Evolutionary conservation across 2,113 vertebrate genomes (phyloP).

Genomic region (Vombatus ursinus): DNA sequence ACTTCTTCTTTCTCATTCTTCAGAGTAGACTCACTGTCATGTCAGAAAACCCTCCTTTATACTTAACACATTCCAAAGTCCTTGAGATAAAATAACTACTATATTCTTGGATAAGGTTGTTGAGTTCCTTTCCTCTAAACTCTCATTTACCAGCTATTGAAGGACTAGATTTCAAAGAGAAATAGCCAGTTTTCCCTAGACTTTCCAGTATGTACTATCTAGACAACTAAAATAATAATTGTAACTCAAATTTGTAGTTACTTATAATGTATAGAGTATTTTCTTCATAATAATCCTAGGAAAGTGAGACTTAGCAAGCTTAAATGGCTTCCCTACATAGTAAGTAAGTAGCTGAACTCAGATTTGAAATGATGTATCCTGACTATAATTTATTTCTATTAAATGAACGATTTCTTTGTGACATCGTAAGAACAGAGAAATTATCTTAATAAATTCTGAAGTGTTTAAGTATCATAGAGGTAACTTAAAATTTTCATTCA

Average conservation of each 20-base stretch:
- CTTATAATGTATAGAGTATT: not conserved
- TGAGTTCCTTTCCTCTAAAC: slow-evolving; percentile 32
- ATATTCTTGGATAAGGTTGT: slow-evolving; percentile 53
- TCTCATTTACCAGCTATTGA: not conserved
- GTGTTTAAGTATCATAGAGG: not conserved
- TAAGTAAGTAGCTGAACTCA: not conserved
- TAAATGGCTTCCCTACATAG: not conserved
- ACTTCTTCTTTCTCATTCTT: slow-evolving; percentile 14
- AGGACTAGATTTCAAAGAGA: not conserved
- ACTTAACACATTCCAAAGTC: slow-evolving; percentile 12
- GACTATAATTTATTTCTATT: not conserved
- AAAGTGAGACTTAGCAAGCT: not conserved
- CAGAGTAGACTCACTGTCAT: slow-evolving; percentile 44
- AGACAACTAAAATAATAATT: not conserved
- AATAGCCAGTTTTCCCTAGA: not conserved
- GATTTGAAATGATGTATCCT: not conserved
- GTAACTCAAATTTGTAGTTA: not conserved
- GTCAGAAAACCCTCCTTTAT: slow-evolving; percentile 58
- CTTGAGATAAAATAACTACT: slow-evolving; percentile 61
- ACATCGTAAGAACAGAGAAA: slow-evolving; percentile 32
- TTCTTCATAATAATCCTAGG: not conserved
- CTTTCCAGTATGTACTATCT: slow-evolving; percentile 16
- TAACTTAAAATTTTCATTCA: slow-evolving; percentile 15
- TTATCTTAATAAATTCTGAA: not conserved
- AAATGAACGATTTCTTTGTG: slow-evolving; percentile 4